These are phyloP conservation scores for Entomobrya proxima DNA, from an alignment of 2,888 invertebrate species.

Conservation along the genomic window DNA sequence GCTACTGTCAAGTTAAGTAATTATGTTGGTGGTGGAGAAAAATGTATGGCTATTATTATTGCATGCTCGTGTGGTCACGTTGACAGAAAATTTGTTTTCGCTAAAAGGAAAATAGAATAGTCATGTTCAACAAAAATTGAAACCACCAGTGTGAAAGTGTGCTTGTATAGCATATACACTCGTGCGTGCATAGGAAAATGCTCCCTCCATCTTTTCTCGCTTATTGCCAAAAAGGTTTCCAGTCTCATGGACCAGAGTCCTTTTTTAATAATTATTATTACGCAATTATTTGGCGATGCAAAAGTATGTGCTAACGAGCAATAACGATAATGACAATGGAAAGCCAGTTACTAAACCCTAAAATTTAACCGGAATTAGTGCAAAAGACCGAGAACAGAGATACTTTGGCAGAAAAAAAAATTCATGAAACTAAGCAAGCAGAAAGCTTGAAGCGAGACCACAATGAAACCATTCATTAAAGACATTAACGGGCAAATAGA, in stretches of 20 bases:
- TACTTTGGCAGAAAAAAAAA: background rate
- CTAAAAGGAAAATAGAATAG: constrained; percentile 14
- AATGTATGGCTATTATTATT: constrained; percentile 38
- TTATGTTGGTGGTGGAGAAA: background rate
- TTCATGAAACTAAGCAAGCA: constrained; percentile 2
- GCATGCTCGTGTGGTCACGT: constrained; percentile 36
- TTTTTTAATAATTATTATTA: constrained; percentile 28
- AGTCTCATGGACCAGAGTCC: background rate
- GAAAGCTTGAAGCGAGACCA: constrained; percentile 20
- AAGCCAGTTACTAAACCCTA: background rate
- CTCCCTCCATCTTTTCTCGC: background rate
- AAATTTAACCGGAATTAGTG: too few relatives aligned
- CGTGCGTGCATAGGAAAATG: background rate
- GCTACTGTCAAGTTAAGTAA: constrained; percentile 11
- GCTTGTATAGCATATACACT: too few relatives aligned
- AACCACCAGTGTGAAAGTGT: background rate
- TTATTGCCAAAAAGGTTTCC: background rate
- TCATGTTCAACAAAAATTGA: background rate
- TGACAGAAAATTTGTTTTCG: constrained; percentile 39
- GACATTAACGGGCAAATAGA: constrained; percentile 25
- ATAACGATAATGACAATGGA: background rate
- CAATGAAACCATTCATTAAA: constrained; percentile 35
- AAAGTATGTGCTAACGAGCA: constrained; percentile 24
- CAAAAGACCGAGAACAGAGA: background rate
- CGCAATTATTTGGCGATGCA: constrained; percentile 38